Percentiles rank a stretch among this genome's conserved stretches.
Evolutionary conservation across 2,888 invertebrate genomes (phyloP).

Genomic region (Eupithecia subfuscata): DNA sequence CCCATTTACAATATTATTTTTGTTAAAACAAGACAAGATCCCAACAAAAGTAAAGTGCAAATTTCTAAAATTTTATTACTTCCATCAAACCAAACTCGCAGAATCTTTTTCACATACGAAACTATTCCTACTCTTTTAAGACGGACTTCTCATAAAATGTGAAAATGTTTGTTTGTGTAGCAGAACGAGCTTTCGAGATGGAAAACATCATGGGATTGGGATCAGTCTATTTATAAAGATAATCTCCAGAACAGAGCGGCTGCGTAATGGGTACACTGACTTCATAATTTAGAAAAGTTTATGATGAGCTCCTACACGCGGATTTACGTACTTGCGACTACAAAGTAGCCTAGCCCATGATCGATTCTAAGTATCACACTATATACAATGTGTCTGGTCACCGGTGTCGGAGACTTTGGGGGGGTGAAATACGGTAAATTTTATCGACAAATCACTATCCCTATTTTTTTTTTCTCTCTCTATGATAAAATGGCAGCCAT

Average conservation of each 20-base stretch:
- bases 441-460: no score
- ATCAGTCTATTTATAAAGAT: constrained; percentile 40
- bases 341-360: not conserved
- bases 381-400: no score
- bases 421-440: no score
- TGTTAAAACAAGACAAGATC: no score
- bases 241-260: constrained; percentile 35
- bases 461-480: no score
- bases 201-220: constrained; percentile 34
- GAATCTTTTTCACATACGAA: not conserved
- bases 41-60: no score
- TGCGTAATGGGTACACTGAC: constrained; percentile 25
- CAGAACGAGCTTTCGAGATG: constrained; percentile 39
- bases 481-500: no score
- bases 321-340: not conserved
- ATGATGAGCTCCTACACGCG: not conserved
- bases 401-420: no score
- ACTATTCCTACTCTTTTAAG: not conserved
- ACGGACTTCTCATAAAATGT: constrained; percentile 33
- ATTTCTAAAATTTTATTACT: no score
- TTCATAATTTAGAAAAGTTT: constrained; percentile 14
- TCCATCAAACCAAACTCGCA: not conserved
- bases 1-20: no score
- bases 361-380: not conserved
- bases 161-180: constrained; percentile 42